A percentile compares a stretch with the other conserved stretches of the same genome.
Conservation (phyloP, 2,888 invertebrate genomes). For the Pheosia tremula region DNA sequence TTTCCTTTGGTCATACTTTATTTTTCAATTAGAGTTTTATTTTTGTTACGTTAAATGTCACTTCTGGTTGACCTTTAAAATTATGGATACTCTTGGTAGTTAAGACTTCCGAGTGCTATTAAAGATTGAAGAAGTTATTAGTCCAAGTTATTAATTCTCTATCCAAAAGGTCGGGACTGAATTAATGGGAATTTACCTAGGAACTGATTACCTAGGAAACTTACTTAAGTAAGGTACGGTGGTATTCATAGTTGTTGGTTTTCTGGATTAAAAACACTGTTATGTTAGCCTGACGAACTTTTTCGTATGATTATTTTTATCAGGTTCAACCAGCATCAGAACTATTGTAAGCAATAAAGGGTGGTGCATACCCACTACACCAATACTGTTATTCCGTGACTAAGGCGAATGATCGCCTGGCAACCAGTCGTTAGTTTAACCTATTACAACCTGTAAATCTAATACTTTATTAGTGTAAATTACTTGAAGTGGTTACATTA, state of each 20-base stretch:
- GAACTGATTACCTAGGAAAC: background rate
- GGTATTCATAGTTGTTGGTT: too few species aligned
- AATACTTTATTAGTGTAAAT: conserved; percentile 1
- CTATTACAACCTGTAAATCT: conserved; percentile 7
- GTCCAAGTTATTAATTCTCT: background rate
- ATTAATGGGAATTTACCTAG: background rate
- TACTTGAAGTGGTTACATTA: conserved; percentile 2
- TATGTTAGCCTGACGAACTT: too few species aligned
- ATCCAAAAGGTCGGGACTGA: background rate
- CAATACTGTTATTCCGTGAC: background rate
- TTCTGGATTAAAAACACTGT: too few species aligned
- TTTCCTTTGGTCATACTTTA: background rate
- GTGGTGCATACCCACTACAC: too few species aligned
- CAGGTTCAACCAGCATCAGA: too few species aligned
- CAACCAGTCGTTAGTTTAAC: background rate
- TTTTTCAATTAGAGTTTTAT: background rate
- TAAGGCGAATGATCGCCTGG: background rate
- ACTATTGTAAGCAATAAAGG: too few species aligned
- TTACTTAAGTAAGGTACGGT: background rate
- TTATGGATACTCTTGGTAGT: background rate
- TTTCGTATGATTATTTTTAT: too few species aligned
- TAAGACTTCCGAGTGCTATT: background rate
- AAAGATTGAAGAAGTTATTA: background rate
- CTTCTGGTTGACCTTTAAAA: background rate
- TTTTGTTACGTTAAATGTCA: background rate